A percentile compares a stretch with the other conserved stretches of the same genome.
phyloP scores from a whole-genome alignment of 2,888 invertebrate species.

The Chrysomela aeneicollis region DNA sequence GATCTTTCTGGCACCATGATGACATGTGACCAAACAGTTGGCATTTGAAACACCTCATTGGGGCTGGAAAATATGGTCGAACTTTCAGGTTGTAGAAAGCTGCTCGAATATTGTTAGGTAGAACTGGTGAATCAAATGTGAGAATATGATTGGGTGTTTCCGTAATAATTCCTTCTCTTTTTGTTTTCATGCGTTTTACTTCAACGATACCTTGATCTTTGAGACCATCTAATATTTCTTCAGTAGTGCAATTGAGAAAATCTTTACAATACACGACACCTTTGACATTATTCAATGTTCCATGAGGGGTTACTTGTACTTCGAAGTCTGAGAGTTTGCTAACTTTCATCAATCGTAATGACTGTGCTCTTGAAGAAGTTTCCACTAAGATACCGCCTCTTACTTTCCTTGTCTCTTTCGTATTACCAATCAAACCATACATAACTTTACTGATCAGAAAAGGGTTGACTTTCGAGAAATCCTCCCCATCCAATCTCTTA shows the following conservation, averaged over 20 bases:
- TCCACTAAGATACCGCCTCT: constrained; percentile 14
- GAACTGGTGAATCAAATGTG: constrained; percentile 3
- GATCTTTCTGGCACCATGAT: neutral
- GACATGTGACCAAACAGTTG: constrained; percentile 14
- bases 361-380: constrained; percentile 9
- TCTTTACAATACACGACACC: constrained; percentile 3
- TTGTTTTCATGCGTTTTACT: constrained; percentile 12
- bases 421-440: constrained; percentile 16
- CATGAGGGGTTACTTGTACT: constrained; percentile 4
- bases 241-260: constrained; percentile 6
- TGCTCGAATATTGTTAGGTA: constrained; percentile 6
- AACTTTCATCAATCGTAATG: neutral
- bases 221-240: constrained; percentile 12
- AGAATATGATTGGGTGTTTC: constrained; percentile 8
- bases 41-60: constrained; percentile 6
- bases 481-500: constrained; percentile 14
- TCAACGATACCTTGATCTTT: constrained; percentile 11
- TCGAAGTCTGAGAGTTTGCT: constrained; percentile 6
- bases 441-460: constrained; percentile 9
- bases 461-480: constrained; percentile 12
- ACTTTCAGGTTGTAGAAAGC: neutral
- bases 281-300: constrained; percentile 1
- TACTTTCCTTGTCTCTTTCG: constrained; percentile 7
- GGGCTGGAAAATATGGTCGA: constrained; percentile 18
- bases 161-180: neutral